Conservation (phyloP, 2,888 invertebrate species). For the Plemyria rubiginata region DNA sequence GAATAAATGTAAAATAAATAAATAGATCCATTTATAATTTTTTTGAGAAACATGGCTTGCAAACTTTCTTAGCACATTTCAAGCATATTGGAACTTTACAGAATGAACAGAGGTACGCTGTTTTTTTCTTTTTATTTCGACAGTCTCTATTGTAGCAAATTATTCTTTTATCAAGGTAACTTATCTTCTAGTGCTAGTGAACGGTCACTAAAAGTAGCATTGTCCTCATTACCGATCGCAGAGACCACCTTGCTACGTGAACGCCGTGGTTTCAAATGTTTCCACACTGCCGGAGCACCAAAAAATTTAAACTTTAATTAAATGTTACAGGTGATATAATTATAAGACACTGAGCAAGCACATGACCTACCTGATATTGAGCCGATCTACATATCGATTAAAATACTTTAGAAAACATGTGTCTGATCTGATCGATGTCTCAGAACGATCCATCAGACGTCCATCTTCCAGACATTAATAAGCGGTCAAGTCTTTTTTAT, state of each 20-base stretch:
- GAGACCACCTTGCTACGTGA: neutral
- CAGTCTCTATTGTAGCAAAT: conserved; percentile 1
- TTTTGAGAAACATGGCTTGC: conserved; percentile 18
- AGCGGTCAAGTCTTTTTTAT: too few relatives aligned
- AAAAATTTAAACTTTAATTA: conserved; percentile 7
- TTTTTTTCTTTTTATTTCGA: conserved; percentile 1
- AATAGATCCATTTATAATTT: neutral
- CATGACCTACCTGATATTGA: too few relatives aligned
- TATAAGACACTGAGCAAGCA: too few relatives aligned
- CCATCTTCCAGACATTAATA: too few relatives aligned
- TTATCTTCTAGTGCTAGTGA: conserved; percentile 17
- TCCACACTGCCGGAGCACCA: conserved; percentile 5
- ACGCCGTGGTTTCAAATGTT: neutral
- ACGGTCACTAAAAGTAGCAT: conserved; percentile 6
- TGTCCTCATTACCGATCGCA: conserved; percentile 18
- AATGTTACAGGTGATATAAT: neutral
- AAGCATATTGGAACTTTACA: conserved; percentile 14
- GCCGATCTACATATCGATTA: too few relatives aligned
- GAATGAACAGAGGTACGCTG: conserved; percentile 13
- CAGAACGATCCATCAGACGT: too few relatives aligned
- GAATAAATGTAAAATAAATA: neutral
- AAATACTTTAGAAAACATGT: too few relatives aligned
- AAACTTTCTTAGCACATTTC: conserved; percentile 21
- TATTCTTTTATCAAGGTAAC: conserved; percentile 11
- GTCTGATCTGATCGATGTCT: too few relatives aligned